Conservation (phyloP, 2,113 vertebrate species). For the Sebastes fasciatus region DNA sequence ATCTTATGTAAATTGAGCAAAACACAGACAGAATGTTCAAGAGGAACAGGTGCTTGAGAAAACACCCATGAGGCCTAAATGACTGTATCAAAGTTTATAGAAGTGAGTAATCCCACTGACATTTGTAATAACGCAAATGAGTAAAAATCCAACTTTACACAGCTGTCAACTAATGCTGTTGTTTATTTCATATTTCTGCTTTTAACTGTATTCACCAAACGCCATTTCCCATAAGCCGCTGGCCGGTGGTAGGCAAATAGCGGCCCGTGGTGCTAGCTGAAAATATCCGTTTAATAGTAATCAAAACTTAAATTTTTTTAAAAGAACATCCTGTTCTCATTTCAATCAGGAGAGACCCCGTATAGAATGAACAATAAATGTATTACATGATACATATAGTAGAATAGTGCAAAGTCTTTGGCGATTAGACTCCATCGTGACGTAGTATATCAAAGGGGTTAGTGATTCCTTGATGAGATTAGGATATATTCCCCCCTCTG, state of each 20-base stretch:
- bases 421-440: too few relatives aligned
- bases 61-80: background rate
- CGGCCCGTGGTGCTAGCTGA: background rate
- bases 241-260: background rate
- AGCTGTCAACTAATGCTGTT: background rate
- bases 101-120: background rate
- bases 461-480: too few relatives aligned
- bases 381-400: too few relatives aligned
- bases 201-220: background rate
- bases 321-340: too few relatives aligned
- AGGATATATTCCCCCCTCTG: too few relatives aligned
- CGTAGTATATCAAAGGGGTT: too few relatives aligned
- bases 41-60: background rate
- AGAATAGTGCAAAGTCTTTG: too few relatives aligned
- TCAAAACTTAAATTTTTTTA: background rate
- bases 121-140: background rate
- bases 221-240: background rate
- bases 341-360: too few relatives aligned
- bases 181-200: background rate
- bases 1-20: conserved; percentile 6
- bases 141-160: background rate
- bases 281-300: background rate
- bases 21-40: background rate
- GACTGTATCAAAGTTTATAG: background rate
- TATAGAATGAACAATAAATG: too few relatives aligned